Evolutionary conservation across 2,797 vertebrate species (phyloP).

Genomic region (Schizopygopsis malacanthus): DNA sequence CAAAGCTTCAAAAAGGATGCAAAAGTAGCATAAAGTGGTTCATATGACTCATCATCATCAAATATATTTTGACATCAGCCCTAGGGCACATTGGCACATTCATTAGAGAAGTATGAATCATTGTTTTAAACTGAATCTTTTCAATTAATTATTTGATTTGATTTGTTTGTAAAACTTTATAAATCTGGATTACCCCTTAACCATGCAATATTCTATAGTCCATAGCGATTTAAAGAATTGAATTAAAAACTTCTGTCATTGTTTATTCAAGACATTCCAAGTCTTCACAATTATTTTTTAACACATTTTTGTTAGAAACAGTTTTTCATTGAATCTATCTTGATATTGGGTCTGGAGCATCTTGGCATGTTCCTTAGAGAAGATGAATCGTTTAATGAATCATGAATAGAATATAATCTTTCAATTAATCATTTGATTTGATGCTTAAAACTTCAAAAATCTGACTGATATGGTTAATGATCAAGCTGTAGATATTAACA

Average conservation of each 20-base stretch:
- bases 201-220: no score
- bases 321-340: not conserved
- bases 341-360: not conserved
- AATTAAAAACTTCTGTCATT: no score
- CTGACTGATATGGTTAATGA: not conserved
- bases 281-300: no score
- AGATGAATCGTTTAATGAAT: not conserved
- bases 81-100: not conserved
- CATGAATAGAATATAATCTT: not conserved
- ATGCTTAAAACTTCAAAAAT: not conserved
- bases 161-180: not conserved
- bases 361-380: not conserved
- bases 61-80: constrained; percentile 6
- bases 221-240: no score
- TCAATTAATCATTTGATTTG: not conserved
- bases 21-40: not conserved
- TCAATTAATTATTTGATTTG: not conserved
- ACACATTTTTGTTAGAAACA: not conserved
- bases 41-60: not conserved
- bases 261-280: no score
- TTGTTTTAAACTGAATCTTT: not conserved
- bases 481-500: not conserved
- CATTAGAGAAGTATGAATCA: not conserved
- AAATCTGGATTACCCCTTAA: not conserved
- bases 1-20: not conserved